Conservation (phyloP, 2,113 vertebrate genomes). For the Ivindomyrus marchei region DNA sequence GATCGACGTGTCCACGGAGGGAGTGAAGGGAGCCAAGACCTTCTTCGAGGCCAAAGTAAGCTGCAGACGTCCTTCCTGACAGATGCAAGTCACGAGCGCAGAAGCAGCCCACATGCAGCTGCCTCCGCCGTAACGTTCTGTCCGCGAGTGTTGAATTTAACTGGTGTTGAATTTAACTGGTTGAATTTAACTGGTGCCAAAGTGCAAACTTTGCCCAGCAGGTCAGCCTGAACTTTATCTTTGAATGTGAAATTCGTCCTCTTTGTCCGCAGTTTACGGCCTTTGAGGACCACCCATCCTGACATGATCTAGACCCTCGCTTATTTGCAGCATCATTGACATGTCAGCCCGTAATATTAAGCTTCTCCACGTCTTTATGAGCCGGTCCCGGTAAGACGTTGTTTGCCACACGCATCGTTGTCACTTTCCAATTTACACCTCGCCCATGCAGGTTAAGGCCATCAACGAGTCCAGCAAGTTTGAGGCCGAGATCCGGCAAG, state of each 20-base stretch:
- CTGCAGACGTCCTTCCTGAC: not conserved
- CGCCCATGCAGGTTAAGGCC: slow-evolving; percentile 68
- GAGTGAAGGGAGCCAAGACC: slow-evolving; percentile 86
- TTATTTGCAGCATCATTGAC: not conserved
- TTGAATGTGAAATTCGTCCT: not conserved
- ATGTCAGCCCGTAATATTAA: not conserved
- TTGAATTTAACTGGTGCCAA: not conserved
- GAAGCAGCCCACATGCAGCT: not conserved
- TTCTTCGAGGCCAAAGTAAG: slow-evolving; percentile 95
- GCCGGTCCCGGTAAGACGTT: not conserved
- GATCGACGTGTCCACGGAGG: slow-evolving; percentile 87
- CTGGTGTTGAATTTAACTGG: not conserved
- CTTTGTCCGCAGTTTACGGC: not conserved
- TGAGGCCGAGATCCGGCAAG: slow-evolving; percentile 86
- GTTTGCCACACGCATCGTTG: not conserved
- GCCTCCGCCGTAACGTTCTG: not conserved
- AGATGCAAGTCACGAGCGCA: not conserved
- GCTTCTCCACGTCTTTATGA: not conserved
- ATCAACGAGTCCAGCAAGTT: slow-evolving; percentile 79
- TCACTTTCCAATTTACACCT: not conserved
- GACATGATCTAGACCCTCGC: not conserved
- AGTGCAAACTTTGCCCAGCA: not conserved
- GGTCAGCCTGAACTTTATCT: not conserved
- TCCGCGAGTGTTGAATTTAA: not conserved
- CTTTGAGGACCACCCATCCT: not conserved